Percentiles rank a stretch among this genome's conserved stretches.
phyloP scores from a whole-genome alignment of 2,113 vertebrate genomes.

The Raja brachyura region DNA sequence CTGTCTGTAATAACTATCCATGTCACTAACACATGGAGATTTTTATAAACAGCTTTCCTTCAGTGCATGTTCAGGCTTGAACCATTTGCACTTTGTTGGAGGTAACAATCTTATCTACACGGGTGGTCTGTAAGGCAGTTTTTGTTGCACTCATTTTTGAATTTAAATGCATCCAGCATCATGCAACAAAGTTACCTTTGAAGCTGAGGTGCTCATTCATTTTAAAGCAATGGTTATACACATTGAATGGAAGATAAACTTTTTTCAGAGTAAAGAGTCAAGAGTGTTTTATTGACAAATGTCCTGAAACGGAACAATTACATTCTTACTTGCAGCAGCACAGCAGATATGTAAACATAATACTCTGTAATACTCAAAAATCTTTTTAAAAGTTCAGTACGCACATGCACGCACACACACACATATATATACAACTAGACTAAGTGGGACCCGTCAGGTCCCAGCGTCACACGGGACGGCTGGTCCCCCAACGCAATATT shows the following conservation, averaged over 20 bases:
- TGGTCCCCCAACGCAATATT: too few relatives aligned
- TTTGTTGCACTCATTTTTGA: neutral
- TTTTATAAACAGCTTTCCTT: constrained; percentile 22
- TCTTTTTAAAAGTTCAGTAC: too few relatives aligned
- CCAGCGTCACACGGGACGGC: too few relatives aligned
- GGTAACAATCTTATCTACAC: neutral
- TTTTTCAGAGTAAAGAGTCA: neutral
- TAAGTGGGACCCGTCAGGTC: too few relatives aligned
- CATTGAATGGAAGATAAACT: neutral
- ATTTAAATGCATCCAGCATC: neutral
- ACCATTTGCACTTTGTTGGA: neutral
- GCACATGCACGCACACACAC: too few relatives aligned
- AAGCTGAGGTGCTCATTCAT: neutral
- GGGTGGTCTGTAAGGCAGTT: neutral
- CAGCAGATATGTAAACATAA: too few relatives aligned
- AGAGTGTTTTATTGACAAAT: too few relatives aligned
- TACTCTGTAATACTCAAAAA: too few relatives aligned
- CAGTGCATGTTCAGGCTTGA: constrained; percentile 16
- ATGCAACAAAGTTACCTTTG: neutral
- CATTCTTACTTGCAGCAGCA: too few relatives aligned
- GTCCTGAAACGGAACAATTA: too few relatives aligned
- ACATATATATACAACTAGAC: too few relatives aligned
- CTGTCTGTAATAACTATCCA: neutral
- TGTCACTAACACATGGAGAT: neutral
- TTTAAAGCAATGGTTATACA: neutral